These are phyloP conservation scores for Heterodera carotae DNA, from an alignment of 1,140 invertebrate species.

Conservation along the genomic window DNA sequence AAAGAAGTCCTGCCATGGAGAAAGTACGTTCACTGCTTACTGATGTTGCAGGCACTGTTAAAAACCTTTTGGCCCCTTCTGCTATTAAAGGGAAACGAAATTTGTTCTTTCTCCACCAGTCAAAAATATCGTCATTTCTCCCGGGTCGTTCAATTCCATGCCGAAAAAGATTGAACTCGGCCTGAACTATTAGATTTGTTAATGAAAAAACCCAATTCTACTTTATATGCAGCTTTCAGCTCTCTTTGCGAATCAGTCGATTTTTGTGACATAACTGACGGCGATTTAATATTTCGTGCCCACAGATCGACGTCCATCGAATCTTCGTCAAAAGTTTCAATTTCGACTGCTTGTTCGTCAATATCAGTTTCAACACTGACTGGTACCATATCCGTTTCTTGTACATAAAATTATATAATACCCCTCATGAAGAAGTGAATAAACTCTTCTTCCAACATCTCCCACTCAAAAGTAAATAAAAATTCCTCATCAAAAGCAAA, in stretches of 20 bases:
- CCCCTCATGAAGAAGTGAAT: background rate
- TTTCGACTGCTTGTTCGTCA: background rate
- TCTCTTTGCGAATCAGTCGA: conserved; percentile 4
- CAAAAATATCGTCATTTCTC: background rate
- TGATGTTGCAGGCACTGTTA: background rate
- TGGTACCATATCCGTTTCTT: background rate
- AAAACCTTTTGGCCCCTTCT: background rate
- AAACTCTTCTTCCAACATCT: background rate
- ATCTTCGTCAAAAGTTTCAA: background rate
- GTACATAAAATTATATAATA: background rate
- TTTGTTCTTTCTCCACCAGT: background rate
- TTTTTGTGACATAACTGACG: background rate
- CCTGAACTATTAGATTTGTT: background rate
- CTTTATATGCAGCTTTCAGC: background rate
- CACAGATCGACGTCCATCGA: background rate
- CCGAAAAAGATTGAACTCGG: background rate
- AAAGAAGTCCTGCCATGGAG: background rate
- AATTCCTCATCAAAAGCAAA: background rate
- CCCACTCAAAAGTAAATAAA: background rate
- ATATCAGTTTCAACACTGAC: background rate
- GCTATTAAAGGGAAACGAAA: background rate
- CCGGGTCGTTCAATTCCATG: background rate
- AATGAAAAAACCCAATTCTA: background rate
- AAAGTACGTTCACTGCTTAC: background rate
- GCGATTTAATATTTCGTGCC: background rate